Percentiles rank a stretch among this genome's conserved stretches.
Conservation (phyloP, 1,140 invertebrate genomes). For the Orchesella cincta region DNA sequence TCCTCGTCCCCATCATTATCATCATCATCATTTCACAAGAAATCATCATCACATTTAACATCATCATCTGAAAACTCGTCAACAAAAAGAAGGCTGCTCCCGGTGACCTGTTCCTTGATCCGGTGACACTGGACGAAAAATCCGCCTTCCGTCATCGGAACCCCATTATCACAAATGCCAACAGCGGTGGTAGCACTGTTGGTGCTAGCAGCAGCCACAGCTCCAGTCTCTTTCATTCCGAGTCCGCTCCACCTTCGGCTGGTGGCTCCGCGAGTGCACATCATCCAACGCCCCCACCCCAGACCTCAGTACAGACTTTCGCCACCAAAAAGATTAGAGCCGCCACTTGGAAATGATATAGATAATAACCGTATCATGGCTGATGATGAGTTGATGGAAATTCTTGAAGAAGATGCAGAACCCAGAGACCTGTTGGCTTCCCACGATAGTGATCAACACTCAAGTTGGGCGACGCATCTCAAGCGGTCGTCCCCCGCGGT, state of each 20-base stretch:
- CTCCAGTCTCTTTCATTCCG: conserved; percentile 21
- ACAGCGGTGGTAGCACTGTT: background rate
- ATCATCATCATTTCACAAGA: background rate
- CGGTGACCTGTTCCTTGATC: conserved; percentile 23
- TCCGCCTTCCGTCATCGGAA: conserved; percentile 1
- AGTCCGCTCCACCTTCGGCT: background rate
- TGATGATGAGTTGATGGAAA: conserved; percentile 1
- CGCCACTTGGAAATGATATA: background rate
- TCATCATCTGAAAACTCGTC: too few relatives aligned
- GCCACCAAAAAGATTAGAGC: conserved; percentile 8
- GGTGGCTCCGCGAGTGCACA: background rate
- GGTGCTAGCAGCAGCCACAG: background rate
- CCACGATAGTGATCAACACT: too few relatives aligned
- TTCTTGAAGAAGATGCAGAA: background rate
- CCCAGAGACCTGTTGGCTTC: too few relatives aligned
- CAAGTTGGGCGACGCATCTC: conserved; percentile 2
- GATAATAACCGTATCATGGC: background rate
- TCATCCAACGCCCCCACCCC: background rate
- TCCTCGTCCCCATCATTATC: background rate
- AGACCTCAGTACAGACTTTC: background rate
- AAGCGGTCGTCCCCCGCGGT: background rate
- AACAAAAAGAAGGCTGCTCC: conserved; percentile 7
- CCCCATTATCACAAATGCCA: background rate
- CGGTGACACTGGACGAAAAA: conserved; percentile 3
- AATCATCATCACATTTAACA: background rate